These are phyloP conservation scores for Tringa solitaria DNA, from an alignment of 2,113 vertebrate genomes.

Conservation along the genomic window DNA sequence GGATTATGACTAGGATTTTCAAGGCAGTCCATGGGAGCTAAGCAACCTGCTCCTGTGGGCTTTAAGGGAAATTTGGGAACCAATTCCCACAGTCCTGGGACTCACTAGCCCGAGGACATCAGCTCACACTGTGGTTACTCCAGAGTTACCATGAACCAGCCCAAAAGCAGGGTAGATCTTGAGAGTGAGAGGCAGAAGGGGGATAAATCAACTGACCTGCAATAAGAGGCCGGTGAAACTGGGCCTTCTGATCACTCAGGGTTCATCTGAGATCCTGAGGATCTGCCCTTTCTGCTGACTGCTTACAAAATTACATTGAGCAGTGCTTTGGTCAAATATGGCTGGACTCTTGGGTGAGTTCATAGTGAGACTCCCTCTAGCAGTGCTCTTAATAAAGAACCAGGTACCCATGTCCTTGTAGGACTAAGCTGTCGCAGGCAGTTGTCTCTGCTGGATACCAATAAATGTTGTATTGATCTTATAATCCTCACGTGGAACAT, in stretches of 20 bases:
- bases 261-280: not conserved
- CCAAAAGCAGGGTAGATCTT: not conserved
- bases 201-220: not conserved
- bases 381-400: not conserved
- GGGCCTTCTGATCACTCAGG: not conserved
- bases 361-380: not conserved
- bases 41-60: not conserved
- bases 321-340: not conserved
- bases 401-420: not conserved
- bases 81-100: not conserved
- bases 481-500: fast-evolving
- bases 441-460: not conserved
- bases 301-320: not conserved
- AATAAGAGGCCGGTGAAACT: not conserved
- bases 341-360: not conserved
- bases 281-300: not conserved
- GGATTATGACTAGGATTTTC: not conserved
- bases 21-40: not conserved
- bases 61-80: not conserved
- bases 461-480: not conserved
- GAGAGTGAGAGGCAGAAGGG: not conserved
- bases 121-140: not conserved
- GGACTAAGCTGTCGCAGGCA: not conserved
- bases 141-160: not conserved
- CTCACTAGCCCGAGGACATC: not conserved